These are phyloP conservation scores for Drosophila repleta DNA, from an alignment of 1,140 invertebrate species.

Conservation along the genomic window DNA sequence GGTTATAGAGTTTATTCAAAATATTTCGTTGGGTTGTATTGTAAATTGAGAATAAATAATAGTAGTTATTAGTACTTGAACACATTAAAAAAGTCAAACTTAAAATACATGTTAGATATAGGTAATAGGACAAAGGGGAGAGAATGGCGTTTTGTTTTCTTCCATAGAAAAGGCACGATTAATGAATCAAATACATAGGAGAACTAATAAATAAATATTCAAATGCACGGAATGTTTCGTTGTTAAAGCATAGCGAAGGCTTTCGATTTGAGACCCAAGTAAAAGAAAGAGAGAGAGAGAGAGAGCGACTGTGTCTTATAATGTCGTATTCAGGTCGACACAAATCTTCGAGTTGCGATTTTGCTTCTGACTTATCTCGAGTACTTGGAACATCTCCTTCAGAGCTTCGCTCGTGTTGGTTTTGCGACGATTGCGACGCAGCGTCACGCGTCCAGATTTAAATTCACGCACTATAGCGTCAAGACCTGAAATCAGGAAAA, in stretches of 20 bases:
- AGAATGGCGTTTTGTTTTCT: constrained; percentile 1
- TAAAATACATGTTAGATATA: constrained; percentile 23
- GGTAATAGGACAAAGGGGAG: not conserved
- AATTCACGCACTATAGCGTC: constrained; percentile 83
- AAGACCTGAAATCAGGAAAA: constrained; percentile 68
- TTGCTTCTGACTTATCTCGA: constrained; percentile 83
- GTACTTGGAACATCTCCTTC: constrained; percentile 82
- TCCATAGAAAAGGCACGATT: constrained; percentile 12
- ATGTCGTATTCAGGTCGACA: constrained; percentile 66
- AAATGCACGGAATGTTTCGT: constrained; percentile 77
- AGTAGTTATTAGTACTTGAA: constrained; percentile 45
- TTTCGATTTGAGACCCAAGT: constrained; percentile 67
- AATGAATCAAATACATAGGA: not conserved
- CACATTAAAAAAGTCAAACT: constrained; percentile 48
- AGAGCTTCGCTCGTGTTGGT: constrained; percentile 78
- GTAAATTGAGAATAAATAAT: constrained; percentile 42
- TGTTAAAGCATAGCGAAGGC: constrained; percentile 56
- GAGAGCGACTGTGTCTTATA: too few relatives aligned
- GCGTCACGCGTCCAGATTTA: constrained; percentile 80
- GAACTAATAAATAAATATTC: constrained; percentile 36
- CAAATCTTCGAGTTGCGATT: constrained; percentile 81
- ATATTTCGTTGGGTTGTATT: constrained; percentile 50
- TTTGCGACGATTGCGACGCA: constrained; percentile 71
- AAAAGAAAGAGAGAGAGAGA: constrained; percentile 24
- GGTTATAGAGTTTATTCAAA: constrained; percentile 52